Evolutionary conservation across 2,113 vertebrate species (phyloP), one percentile per base, ranked within the genome.

Genomic region (Ciconia maguari): DNA sequence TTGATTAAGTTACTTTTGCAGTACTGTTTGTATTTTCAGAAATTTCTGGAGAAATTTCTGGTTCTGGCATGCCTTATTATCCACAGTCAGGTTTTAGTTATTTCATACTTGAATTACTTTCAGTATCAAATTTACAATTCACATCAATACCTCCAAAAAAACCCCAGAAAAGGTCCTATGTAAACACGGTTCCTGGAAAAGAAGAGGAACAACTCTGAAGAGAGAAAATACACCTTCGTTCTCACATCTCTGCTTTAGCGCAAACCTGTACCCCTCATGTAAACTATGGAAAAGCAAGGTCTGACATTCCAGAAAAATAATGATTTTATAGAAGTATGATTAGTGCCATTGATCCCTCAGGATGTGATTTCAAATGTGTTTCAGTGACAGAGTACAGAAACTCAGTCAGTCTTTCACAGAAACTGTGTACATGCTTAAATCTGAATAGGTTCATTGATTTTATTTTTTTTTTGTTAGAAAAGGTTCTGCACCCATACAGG

Each of bases 361-460:
- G 18, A 38, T 5, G 6, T 1, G 10, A 26, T 8, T 62, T 30
- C 21, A 68, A 49, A 44, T 0, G 2, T 8, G 17, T 58, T 64
- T 36, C n/a, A 30, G 52, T 26, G 38, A 17, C 41, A 44, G 38
- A 82, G 38, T 3, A 51, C n/a, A 51, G 16, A 18, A 70, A 24
- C 17, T 9, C 46, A 12, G 11, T 25, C 18, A 5, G 41, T 3
- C 41, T 46, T 48, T 7, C 32, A 27, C 3, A 86, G 5, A 14
- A 81, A 36, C 48, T 2, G 11, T 1, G 2, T 1, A 8, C 3
- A 2, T 27, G 27, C 55, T 19, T 10, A 26, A 6, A n/a, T 18
- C 27, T 13, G 18, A 49, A 32, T 18, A 52, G 12, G 8, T 7
- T 29, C 10, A 25, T 2, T 2, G 8, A 22, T 15, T 15, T 27